Percentiles rank a stretch among this genome's conserved stretches.
These are phyloP conservation scores for Criorhina ranunculi DNA, from an alignment of 2,888 invertebrate species.

Conservation along the genomic window DNA sequence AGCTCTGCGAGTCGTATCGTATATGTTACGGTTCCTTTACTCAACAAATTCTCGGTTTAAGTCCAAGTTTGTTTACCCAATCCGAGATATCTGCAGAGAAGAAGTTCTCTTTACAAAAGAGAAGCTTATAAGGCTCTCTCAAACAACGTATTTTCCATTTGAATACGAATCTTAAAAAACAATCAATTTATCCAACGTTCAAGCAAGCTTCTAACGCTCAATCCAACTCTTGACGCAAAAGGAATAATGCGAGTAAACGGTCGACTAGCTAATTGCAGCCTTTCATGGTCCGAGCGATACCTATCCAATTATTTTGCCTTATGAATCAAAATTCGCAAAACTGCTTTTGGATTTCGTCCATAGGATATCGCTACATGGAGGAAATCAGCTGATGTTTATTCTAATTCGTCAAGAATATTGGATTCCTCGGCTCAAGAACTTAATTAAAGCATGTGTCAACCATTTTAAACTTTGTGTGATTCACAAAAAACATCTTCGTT, in stretches of 20 bases:
- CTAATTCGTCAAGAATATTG: constrained; percentile 25
- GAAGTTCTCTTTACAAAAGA: constrained; percentile 17
- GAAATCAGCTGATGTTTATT: constrained; percentile 23
- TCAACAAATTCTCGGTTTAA: not conserved
- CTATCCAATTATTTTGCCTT: constrained; percentile 35
- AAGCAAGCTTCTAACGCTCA: constrained; percentile 47
- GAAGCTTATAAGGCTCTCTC: constrained; percentile 19
- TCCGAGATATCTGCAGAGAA: not conserved
- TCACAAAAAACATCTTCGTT: constrained; percentile 38
- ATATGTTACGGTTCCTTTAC: constrained; percentile 42
- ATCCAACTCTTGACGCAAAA: constrained; percentile 34
- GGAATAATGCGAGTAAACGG: constrained; percentile 45
- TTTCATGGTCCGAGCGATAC: constrained; percentile 13
- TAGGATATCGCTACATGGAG: constrained; percentile 17
- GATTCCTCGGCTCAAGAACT: constrained; percentile 31
- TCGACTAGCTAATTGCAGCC: constrained; percentile 21
- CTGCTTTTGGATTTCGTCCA: constrained; percentile 29
- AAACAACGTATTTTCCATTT: not conserved
- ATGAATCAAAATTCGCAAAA: constrained; percentile 8
- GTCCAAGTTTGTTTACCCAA: no score
- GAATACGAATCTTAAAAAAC: not conserved
- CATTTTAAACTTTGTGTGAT: constrained; percentile 40
- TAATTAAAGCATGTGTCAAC: constrained; percentile 35
- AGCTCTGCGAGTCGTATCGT: constrained; percentile 47
- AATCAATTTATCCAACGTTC: constrained; percentile 18